Evolutionary conservation across 1,140 invertebrate species (phyloP), one percentile per base, ranked within the genome.

Genomic region (Daktulosphaira vitifoliae): DNA sequence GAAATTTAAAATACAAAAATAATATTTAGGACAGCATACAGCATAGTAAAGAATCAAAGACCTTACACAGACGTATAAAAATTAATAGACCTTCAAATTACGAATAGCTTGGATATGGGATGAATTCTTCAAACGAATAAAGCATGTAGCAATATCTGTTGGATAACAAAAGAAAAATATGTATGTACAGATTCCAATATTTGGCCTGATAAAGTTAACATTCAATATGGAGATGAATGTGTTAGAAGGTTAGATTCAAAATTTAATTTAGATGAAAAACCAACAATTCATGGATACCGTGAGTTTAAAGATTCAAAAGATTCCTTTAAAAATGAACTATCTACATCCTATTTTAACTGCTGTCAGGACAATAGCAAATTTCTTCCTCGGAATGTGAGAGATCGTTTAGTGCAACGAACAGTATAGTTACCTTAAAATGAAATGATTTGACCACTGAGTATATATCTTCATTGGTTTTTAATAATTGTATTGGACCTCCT

Each of bases 71-170:
- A 50, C n/a, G 26, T 50, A n/a, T 16, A 22, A n/a, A 50, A 50
- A 25, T 25, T 49, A 16, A 25, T 50, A n/a, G 48, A 50, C 13
- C 48, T 50, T 16, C 48, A 50, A 50, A 26, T 50, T n/a, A 50
- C 16, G 16, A 50, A 50, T 50, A n/a, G 23, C 23, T 26, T 50
- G 23, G 48, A 29, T 15, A 50, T 50, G 48, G 48, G 48, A 15
- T 6, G 23, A 26, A 50, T 50, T 50, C 15, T 50, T 26, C 48
- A 50, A 26, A 50, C 25, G 16, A 26, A 50, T 26, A 29, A 50
- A 15, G 11, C 48, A n/a, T 26, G 48, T 26, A 50, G 48, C 23
- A 50, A 50, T 26, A 29, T 50, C 15, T 50, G 15, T n/a, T 26
- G 15, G 7, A 50, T 26, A 50, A 42, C 38, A 42, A 42, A 15